Evolutionary conservation across 2,888 invertebrate species (phyloP), one percentile per base, ranked within the genome.

Genomic region (Drosophila ustulata): DNA sequence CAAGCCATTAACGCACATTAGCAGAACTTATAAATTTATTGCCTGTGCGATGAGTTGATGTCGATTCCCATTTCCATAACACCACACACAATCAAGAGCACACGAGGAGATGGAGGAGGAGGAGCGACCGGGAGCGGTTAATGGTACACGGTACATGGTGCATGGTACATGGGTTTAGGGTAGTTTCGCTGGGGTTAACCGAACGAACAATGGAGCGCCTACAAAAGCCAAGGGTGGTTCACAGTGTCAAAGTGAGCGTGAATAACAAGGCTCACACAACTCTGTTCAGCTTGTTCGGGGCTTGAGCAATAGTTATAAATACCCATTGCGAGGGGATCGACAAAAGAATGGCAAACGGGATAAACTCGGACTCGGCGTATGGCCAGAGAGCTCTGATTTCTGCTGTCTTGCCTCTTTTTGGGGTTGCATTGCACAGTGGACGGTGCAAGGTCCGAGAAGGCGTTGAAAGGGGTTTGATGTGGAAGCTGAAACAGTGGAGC

Each of bases 1-100:
- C 87, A 83, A 88, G 80, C 83, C 87, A 84, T 84, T 84, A 88
- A 86, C 89, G 83, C 83, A 84, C 83, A 84, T 84, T 84, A 84
- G 83, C 89, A 73, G 72, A 84, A 84, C 83, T 88, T 88, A 73
- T 82, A 88, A 83, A 83, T 86, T 83, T 88, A 88, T 88, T 88
- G 86, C 83, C 80, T 69, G 47, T 71, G 63, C 69, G 49, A 39
- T 51, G 67, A 51, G 55, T 28, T 49, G 34, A 37, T 68, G 66
- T 63, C 66, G 65, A 70, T 71, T 53, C 47, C 59, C 53, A 51
- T 51, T 50, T 32, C 34, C 45, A 52, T 46, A 41, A 46, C 26
- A 50, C 18, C 46, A 56, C 13, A 43, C 34, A 37, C 30, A 45
- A 56, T 8, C 6, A 18, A 18, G 18, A 23, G 7, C 0, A n/a